These are phyloP conservation scores for Tenrec ecaudatus DNA, from an alignment of 2,113 vertebrate genomes.

Conservation along the genomic window DNA sequence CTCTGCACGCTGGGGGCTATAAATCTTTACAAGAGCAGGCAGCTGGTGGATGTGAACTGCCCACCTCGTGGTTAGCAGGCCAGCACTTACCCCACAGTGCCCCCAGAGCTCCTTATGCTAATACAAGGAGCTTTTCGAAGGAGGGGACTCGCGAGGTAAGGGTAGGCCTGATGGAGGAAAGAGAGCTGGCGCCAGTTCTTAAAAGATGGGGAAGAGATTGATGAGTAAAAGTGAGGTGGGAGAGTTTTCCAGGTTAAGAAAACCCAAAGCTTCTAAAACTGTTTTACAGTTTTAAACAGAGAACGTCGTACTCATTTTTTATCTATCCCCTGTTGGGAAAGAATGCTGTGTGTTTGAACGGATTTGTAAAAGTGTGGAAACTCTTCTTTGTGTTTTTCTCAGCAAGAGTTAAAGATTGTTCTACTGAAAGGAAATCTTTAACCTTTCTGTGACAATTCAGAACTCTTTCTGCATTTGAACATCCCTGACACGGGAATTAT, in stretches of 20 bases:
- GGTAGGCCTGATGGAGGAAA: not conserved
- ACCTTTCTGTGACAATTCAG: conserved; percentile 12
- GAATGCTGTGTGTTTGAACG: conserved; percentile 61
- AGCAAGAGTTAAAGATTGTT: conserved; percentile 54
- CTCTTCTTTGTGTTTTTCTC: conserved; percentile 53
- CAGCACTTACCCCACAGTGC: too few relatives aligned
- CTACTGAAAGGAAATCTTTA: conserved; percentile 43
- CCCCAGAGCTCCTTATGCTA: not conserved
- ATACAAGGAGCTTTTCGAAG: not conserved
- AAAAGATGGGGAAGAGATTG: not conserved
- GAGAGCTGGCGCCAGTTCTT: conserved; percentile 1
- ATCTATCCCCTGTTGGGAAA: not conserved
- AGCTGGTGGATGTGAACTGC: too few relatives aligned
- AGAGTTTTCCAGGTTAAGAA: not conserved
- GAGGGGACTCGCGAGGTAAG: not conserved
- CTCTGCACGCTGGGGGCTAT: too few relatives aligned
- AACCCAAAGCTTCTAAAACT: conserved; percentile 5
- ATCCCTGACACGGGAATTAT: conserved; percentile 58
- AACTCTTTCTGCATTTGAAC: conserved; percentile 69
- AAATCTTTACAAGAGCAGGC: too few relatives aligned
- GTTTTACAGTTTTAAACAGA: not conserved
- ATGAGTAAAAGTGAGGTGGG: not conserved
- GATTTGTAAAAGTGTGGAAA: conserved; percentile 2
- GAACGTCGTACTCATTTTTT: not conserved
- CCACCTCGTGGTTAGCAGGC: too few relatives aligned